These are phyloP conservation scores for Trachelus troglodyta DNA, from an alignment of 2,888 invertebrate species.

Conservation along the genomic window DNA sequence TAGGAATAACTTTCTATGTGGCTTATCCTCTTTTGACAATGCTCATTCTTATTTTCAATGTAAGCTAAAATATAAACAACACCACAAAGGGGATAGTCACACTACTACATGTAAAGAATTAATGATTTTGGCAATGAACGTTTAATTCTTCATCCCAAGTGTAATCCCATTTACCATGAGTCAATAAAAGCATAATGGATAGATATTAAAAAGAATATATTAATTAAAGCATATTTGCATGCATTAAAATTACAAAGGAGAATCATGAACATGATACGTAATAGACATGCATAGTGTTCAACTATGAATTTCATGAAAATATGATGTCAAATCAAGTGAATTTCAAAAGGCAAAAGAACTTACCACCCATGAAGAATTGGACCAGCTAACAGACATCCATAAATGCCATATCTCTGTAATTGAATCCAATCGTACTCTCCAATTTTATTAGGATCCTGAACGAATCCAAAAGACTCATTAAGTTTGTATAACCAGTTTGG, in stretches of 20 bases:
- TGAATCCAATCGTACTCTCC: slow-evolving; percentile 51
- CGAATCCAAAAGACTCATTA: slow-evolving; percentile 34
- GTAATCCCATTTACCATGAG: background rate
- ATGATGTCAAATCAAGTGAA: background rate
- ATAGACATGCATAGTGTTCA: background rate
- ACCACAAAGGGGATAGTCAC: background rate
- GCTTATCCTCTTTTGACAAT: background rate
- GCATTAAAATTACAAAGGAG: background rate
- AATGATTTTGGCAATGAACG: background rate
- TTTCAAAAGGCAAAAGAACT: slow-evolving; percentile 18
- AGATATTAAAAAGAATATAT: background rate
- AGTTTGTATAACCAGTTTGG: slow-evolving; percentile 27
- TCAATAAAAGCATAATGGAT: background rate
- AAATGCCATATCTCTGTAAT: slow-evolving; percentile 54
- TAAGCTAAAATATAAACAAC: background rate
- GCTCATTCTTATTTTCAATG: background rate
- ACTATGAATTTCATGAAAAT: background rate
- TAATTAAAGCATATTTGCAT: background rate
- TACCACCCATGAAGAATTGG: slow-evolving; percentile 57
- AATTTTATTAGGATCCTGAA: slow-evolving; percentile 24
- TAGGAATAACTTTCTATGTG: background rate
- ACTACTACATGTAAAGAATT: background rate
- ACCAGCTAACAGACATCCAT: slow-evolving; percentile 55
- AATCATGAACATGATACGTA: background rate
- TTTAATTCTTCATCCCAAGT: background rate